Evolutionary conservation across 2,888 invertebrate genomes (phyloP), one percentile per base, ranked within the genome.

Genomic region (Sminthurides aquaticus): DNA sequence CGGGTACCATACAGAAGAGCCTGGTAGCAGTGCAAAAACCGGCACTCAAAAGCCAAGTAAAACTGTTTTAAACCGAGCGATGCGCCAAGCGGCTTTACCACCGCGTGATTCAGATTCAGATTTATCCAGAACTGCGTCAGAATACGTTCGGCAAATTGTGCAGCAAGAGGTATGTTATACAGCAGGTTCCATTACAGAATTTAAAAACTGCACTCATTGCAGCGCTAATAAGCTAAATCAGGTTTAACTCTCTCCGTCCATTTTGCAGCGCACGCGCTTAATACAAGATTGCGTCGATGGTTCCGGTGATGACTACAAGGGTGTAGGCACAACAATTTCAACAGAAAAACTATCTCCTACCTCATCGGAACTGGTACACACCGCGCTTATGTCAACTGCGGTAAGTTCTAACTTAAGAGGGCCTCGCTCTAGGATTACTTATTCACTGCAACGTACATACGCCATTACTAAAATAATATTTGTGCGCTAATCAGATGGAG

Each of bases 21-120:
- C 43, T 34, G 5, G 8, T 34, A 34, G 8, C 8, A 34, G 43
- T 34, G 5, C 43, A 5, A 34, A 15, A 15, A 15, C 43, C 43
- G 43, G 15, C 8, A 5, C 43, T 11, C 43, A 5, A 34, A 5
- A 15, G 43, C 43, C 43, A 34, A 15, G 43, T 34, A 34, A 34
- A 34, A 34, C 8, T 15, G 43, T 34, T 34, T 5, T 15, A 5
- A 34, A 15, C 15, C 5, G 43, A 34, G 43, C 43, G 15, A 34
- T 34, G 43, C 8, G 15, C 5, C 8, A 5, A 5, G 43, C 43
- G 5, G 43, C 43, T 5, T 15, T 5, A 34, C 43, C 43, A 34
- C 43, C 43, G 8, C 5, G 8, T 34, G 43, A 22, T 3, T 57
- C 49, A 2, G 62, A 62, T 22, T 26, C 20, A 18, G 58, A 63